Evolutionary conservation across 2,888 invertebrate genomes (phyloP).

Genomic region (Eristalis tenax): DNA sequence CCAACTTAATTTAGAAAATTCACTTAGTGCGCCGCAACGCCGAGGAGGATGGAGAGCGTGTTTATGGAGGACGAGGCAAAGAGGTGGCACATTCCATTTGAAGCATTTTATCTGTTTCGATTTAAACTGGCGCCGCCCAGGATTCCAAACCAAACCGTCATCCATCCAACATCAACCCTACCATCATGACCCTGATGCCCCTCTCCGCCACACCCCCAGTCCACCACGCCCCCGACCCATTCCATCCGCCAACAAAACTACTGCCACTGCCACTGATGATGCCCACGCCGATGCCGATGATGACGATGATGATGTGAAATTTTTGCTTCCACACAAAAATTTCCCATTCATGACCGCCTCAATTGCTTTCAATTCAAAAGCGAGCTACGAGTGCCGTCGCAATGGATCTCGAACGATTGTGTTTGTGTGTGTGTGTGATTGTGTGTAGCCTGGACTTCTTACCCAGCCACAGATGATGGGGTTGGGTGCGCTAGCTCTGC

Average conservation of each 20-base stretch:
- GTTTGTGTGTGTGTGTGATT: not conserved
- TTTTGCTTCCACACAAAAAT: constrained; percentile 64
- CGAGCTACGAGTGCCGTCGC: not conserved
- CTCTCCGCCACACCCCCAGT: too few relatives aligned
- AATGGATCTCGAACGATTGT: not conserved
- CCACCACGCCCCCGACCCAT: not conserved
- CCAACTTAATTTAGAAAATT: constrained; percentile 65
- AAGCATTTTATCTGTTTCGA: constrained; percentile 69
- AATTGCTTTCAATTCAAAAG: constrained; percentile 65
- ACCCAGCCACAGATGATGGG: constrained; percentile 5
- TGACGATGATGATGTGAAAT: constrained; percentile 69
- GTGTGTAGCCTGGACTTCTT: constrained; percentile 13
- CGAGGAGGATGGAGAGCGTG: not conserved
- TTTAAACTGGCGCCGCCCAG: constrained; percentile 72
- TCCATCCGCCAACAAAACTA: not conserved
- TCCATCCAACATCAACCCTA: constrained; percentile 53
- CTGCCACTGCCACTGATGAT: constrained; percentile 7
- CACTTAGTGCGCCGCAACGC: constrained; percentile 35
- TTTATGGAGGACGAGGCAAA: not conserved
- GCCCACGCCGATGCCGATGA: constrained; percentile 3
- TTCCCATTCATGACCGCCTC: constrained; percentile 71
- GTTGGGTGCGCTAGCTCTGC: constrained; percentile 15
- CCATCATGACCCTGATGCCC: constrained; percentile 40
- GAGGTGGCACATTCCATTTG: constrained; percentile 4
- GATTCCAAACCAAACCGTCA: constrained; percentile 50